phyloP scores from a whole-genome alignment of 92 coral and sea anemone genomes.

The Ricordea florida region DNA sequence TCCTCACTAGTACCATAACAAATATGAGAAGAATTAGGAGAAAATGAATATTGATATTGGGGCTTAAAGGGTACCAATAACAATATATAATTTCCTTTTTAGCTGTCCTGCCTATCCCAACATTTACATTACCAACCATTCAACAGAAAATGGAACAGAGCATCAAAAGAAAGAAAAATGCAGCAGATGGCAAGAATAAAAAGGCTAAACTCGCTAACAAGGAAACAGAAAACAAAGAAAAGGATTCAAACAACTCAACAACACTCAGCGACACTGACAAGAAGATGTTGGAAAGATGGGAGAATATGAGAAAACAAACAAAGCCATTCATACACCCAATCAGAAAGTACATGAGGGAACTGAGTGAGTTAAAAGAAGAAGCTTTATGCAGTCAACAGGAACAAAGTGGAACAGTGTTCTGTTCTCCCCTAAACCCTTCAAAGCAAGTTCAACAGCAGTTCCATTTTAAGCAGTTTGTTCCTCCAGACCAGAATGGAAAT shows the following conservation, averaged over 20 bases:
- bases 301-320: constrained; percentile 89
- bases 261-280: constrained; percentile 85
- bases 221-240: constrained; percentile 35
- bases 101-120: constrained; percentile 32
- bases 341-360: constrained; percentile 87
- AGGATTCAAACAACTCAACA: constrained; percentile 5
- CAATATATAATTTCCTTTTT: neutral
- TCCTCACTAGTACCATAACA: no score
- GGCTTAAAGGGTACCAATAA: no score
- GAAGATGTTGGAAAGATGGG: constrained; percentile 90
- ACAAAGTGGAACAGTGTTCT: neutral
- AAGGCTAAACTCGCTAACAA: constrained; percentile 67
- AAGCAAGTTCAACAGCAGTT: constrained; percentile 63
- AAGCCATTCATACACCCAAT: constrained; percentile 97
- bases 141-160: constrained; percentile 73
- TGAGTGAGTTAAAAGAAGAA: constrained; percentile 76
- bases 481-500: constrained; percentile 82
- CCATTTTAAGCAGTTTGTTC: constrained; percentile 92
- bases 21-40: no score
- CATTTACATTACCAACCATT: constrained; percentile 57
- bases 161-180: constrained; percentile 75
- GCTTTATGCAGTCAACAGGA: constrained; percentile 11
- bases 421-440: constrained; percentile 16
- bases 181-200: constrained; percentile 53
- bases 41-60: no score